Percentiles rank a stretch among this genome's conserved stretches.
These are phyloP conservation scores for Pagetopsis macropterus DNA, from an alignment of 2,797 vertebrate genomes.

Conservation along the genomic window DNA sequence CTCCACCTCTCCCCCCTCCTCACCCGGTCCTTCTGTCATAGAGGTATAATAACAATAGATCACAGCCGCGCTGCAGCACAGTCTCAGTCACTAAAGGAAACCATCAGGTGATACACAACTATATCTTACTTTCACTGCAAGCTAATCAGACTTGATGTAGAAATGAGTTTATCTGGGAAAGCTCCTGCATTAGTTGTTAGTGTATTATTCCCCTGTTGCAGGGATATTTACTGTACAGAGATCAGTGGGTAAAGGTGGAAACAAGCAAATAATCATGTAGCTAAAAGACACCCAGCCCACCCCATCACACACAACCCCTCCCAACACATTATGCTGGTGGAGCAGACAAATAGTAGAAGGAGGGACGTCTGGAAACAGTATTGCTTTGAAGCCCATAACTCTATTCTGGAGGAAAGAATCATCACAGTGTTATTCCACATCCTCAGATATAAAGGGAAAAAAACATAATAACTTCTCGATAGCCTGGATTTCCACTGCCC, in stretches of 20 bases:
- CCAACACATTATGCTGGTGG: slow-evolving; percentile 69
- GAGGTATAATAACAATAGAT: slow-evolving; percentile 78
- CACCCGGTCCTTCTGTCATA: slow-evolving; percentile 69
- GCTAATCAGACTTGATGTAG: slow-evolving; percentile 60
- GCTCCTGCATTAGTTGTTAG: slow-evolving; percentile 46
- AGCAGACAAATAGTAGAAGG: slow-evolving; percentile 77
- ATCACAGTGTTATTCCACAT: slow-evolving; percentile 87
- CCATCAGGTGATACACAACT: slow-evolving; percentile 68
- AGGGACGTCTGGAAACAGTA: slow-evolving; percentile 73
- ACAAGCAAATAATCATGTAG: slow-evolving; percentile 72
- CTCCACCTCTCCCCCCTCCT: slow-evolving; percentile 45
- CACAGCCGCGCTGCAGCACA: slow-evolving; percentile 55
- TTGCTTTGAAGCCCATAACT: slow-evolving; percentile 84
- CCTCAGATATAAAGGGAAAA: slow-evolving; percentile 85
- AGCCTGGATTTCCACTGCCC: slow-evolving; percentile 85
- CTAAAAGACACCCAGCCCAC: slow-evolving; percentile 59
- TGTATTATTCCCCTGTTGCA: slow-evolving; percentile 31
- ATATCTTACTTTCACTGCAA: slow-evolving; percentile 56
- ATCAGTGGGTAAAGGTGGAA: slow-evolving; percentile 62
- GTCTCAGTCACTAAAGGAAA: slow-evolving; percentile 68
- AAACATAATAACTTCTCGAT: slow-evolving; percentile 87
- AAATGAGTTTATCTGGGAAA: slow-evolving; percentile 60
- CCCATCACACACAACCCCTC: slow-evolving; percentile 41
- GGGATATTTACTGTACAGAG: slow-evolving; percentile 64
- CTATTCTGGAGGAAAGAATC: slow-evolving; percentile 83